Evolutionary conservation across 2,113 vertebrate genomes (phyloP), one percentile per base, ranked within the genome.

Genomic region (Empidonax traillii): DNA sequence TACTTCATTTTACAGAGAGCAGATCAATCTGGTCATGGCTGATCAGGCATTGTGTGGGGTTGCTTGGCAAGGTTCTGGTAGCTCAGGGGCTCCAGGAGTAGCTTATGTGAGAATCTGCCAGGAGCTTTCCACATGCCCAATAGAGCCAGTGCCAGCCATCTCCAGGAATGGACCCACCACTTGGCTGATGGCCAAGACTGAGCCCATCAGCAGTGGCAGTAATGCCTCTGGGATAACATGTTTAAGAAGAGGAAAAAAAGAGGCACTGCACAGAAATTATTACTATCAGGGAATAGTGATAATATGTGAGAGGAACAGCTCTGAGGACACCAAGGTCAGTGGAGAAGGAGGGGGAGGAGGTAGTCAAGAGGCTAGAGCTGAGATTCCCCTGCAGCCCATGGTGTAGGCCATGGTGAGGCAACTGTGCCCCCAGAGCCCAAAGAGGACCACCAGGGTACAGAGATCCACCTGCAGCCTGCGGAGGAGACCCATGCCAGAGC

Each of bases 401-500:
- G 39, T 41, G 39, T 13, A 41, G 39, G 39, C 39, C 39, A 41
- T 12, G 39, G 39, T 41, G 39, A 41, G 39, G 39, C 39, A 41
- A 41, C 39, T 41, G 39, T 41, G 39, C 39, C 39, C 39, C 39
- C 12, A 12, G 12, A 41, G 39, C 39, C 39, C 39, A 41, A 12
- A 41, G 61, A 82, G 39, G 33, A 46, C 39, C 69, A n/a, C 2
- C 1, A 44, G 18, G 16, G 7, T 74, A 10, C 23, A 59, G 52
- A 0, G 1, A 46, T 67, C 33, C 58, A 43, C 8, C 28, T 37
- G 8, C 19, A 74, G 15, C 33, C 53, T 10, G 3, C 30, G 69
- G 53, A 39, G 21, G 28, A 61, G 4, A 63, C 53, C 35, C 39
- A 11, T 53, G 16, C 1, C 33, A 41, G 20, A 75, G 62, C 39